phyloP scores from a whole-genome alignment of 2,888 invertebrate genomes.

The Tyria jacobaeae region DNA sequence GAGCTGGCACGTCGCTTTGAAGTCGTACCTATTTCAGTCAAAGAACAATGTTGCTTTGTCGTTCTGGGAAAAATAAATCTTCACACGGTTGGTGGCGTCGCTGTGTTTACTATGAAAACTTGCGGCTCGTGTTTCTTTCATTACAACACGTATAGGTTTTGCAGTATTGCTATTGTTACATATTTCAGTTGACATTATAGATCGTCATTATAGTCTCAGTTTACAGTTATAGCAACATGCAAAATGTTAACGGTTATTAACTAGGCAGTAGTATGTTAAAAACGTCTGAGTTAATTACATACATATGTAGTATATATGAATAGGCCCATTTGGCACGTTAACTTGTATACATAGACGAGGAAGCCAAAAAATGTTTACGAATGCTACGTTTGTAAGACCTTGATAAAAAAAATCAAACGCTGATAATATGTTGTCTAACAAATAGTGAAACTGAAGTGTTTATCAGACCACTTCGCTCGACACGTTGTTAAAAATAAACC shows the following conservation, averaged over 20 bases:
- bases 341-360: conserved; percentile 31
- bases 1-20: conserved; percentile 74
- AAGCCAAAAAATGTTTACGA: conserved; percentile 41
- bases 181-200: conserved; percentile 49
- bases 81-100: conserved; percentile 63
- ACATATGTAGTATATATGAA: conserved; percentile 6
- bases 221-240: conserved; percentile 49
- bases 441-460: conserved; percentile 47
- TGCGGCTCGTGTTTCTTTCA: conserved; percentile 61
- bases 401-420: conserved; percentile 46
- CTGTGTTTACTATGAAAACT: conserved; percentile 76
- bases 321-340: conserved; percentile 36
- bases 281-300: neutral
- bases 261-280: conserved; percentile 1
- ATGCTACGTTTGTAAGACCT: conserved; percentile 43
- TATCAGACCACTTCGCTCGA: conserved; percentile 39
- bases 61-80: conserved; percentile 77
- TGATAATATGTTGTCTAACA: conserved; percentile 32
- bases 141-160: conserved; percentile 57
- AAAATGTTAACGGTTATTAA: conserved; percentile 36
- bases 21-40: conserved; percentile 73
- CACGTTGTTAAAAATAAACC: conserved; percentile 55
- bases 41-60: conserved; percentile 77
- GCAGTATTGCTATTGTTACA: conserved; percentile 57
- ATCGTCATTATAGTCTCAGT: conserved; percentile 42